phyloP scores from a whole-genome alignment of 2,797 vertebrate genomes.

The Tapirus indicus region DNA sequence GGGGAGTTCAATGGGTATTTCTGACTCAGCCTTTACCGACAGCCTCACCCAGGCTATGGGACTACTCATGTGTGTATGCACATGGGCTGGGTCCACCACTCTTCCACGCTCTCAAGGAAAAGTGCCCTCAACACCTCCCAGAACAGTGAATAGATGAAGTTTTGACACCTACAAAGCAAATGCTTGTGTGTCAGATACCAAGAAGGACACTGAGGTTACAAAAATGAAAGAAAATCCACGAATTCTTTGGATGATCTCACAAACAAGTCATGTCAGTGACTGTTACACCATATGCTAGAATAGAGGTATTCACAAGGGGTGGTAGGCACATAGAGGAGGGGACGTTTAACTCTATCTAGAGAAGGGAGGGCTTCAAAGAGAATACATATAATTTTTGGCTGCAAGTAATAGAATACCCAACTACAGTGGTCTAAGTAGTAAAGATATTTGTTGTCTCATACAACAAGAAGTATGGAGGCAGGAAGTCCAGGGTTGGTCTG shows the following conservation, averaged over 20 bases:
- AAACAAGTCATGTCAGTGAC: background rate
- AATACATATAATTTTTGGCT: background rate
- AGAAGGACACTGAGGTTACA: background rate
- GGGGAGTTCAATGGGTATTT: background rate
- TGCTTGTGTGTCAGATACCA: background rate
- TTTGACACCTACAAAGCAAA: background rate
- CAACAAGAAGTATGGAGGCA: background rate
- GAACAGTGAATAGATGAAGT: background rate
- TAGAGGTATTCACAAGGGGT: background rate
- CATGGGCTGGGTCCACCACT: background rate
- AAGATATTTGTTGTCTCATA: background rate
- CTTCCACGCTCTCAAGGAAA: background rate
- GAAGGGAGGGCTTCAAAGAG: background rate
- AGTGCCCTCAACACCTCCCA: background rate
- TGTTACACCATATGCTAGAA: background rate
- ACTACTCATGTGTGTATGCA: background rate
- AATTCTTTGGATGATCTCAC: background rate
- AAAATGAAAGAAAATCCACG: background rate
- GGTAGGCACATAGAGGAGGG: background rate
- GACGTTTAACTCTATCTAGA: background rate
- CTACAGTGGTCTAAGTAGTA: background rate
- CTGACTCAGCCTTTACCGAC: constrained; percentile 29
- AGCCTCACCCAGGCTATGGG: background rate
- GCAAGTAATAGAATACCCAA: background rate
- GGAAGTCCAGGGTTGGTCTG: background rate